Percentiles rank a stretch among this genome's conserved stretches.
phyloP scores from a whole-genome alignment of 2,113 vertebrate genomes.

The Dascyllus trimaculatus region DNA sequence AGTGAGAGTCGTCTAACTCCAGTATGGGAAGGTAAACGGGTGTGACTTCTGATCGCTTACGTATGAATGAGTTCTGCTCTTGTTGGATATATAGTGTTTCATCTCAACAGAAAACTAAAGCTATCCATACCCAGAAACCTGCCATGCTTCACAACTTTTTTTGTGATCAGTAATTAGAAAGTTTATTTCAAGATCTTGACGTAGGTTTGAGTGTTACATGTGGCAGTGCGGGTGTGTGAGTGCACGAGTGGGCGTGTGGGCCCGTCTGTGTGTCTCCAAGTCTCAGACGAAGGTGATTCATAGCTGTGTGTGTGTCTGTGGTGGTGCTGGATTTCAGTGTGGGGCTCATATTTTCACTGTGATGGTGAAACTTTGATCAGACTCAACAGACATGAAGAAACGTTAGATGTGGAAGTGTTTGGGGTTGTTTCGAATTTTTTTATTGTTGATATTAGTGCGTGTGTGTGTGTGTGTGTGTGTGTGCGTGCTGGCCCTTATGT shows the following conservation, averaged over 20 bases:
- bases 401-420: slow-evolving; percentile 11
- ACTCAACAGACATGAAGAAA: background rate
- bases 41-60: slow-evolving; percentile 13
- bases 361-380: background rate
- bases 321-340: slow-evolving; percentile 2
- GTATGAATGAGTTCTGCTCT: background rate
- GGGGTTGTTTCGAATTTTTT: background rate
- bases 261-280: background rate
- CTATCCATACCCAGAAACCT: background rate
- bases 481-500: background rate
- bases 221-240: background rate
- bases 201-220: too few species aligned
- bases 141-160: background rate
- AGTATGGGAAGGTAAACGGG: slow-evolving; percentile 40
- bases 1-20: background rate
- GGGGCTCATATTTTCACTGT: background rate
- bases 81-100: background rate
- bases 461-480: too few species aligned
- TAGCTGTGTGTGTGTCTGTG: background rate
- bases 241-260: background rate
- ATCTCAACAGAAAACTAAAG: slow-evolving; percentile 5
- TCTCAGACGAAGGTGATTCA: background rate
- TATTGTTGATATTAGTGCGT: too few species aligned
- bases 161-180: too few species aligned
- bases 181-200: too few species aligned